phyloP scores from a whole-genome alignment of 2,888 invertebrate species.

The Andricus quercusramuli region DNA sequence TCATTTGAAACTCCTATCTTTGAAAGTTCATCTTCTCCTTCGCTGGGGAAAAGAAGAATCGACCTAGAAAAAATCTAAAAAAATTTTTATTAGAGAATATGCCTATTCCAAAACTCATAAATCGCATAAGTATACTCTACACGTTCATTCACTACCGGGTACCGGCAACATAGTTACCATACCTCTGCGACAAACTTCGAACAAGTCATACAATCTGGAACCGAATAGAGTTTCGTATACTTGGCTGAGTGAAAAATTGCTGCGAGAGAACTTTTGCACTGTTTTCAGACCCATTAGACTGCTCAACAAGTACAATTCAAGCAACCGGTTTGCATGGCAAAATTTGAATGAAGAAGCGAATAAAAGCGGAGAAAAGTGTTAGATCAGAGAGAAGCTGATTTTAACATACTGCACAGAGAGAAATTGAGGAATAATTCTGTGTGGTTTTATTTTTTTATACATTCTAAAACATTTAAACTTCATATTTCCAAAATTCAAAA shows the following conservation, averaged over 20 bases:
- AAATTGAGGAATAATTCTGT: background rate
- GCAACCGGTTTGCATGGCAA: conserved; percentile 17
- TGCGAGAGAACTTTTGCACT: conserved; percentile 68
- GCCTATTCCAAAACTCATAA: conserved; percentile 46
- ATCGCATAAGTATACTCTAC: conserved; percentile 41
- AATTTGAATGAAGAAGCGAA: conserved; percentile 19
- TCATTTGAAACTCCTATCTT: conserved; percentile 42
- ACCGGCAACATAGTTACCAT: background rate
- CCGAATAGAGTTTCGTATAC: conserved; percentile 71
- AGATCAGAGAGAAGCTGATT: background rate
- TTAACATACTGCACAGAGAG: background rate
- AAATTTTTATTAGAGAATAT: conserved; percentile 58
- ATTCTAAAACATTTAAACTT: no score
- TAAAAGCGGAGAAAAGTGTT: background rate
- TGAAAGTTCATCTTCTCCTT: background rate
- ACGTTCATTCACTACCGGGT: conserved; percentile 37
- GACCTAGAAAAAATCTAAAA: conserved; percentile 46
- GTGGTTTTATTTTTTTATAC: no score
- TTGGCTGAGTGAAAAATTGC: conserved; percentile 76
- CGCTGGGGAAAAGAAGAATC: conserved; percentile 3
- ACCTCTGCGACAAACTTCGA: conserved; percentile 68
- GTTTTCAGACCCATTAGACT: conserved; percentile 71
- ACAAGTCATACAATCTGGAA: conserved; percentile 75
- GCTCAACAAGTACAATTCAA: conserved; percentile 71
- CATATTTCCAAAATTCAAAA: no score